A percentile compares a stretch with the other conserved stretches of the same genome.
Evolutionary conservation across 2,113 vertebrate species (phyloP).

Genomic region (Nothoprocta pentlandii): DNA sequence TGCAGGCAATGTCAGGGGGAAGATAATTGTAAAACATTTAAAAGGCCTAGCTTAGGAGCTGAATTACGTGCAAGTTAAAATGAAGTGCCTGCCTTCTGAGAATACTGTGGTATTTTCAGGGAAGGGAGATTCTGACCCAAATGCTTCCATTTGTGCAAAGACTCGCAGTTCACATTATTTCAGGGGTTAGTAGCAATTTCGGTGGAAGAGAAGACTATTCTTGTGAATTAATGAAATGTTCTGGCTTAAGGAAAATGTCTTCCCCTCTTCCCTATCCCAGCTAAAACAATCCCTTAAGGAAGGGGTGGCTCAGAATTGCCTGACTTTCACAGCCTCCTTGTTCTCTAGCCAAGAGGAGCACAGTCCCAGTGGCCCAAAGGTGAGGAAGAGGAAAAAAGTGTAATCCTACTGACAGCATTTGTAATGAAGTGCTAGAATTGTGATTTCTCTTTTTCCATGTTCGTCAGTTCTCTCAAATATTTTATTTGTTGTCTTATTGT

Average conservation of each 20-base stretch:
- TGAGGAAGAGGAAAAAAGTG: too few relatives aligned
- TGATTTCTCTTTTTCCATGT: background rate
- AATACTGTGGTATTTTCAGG: background rate
- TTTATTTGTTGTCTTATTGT: background rate
- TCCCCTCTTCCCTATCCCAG: background rate
- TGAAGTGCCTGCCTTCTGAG: fast-evolving
- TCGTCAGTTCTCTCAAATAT: background rate
- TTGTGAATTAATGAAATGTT: background rate
- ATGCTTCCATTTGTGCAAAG: background rate
- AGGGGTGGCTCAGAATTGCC: background rate
- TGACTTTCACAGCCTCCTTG: background rate
- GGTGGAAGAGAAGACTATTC: background rate
- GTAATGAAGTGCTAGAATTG: background rate
- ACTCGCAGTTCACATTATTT: background rate
- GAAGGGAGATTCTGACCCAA: background rate
- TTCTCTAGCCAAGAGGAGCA: background rate
- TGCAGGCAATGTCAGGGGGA: background rate
- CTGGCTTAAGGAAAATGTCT: background rate
- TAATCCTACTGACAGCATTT: background rate
- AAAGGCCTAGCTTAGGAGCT: background rate
- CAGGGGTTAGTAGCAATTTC: background rate
- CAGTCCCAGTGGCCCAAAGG: background rate
- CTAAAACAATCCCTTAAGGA: background rate
- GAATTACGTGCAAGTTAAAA: background rate
- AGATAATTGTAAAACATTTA: background rate